Base-by-base conservation (phyloP, 2,113 vertebrate genomes). In the Tachysurus fulvidraco region DNA sequence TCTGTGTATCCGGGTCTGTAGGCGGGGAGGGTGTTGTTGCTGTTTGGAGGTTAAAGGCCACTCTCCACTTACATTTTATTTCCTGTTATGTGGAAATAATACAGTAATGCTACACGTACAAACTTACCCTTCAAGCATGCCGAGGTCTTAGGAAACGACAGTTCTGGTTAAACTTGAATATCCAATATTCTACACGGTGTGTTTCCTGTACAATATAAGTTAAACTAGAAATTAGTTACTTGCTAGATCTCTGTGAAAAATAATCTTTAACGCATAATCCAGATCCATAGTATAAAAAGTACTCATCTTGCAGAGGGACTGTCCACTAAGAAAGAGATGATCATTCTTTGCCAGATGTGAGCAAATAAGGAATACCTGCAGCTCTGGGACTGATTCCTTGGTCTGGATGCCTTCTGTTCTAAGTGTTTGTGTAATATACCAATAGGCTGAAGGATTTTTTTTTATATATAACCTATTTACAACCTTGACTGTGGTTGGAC, bases 31-130 rank as follows among this genome's bases (percentile, higher is more conserved):
- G 81, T 52, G 67, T 71, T 55, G 21, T 41, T 54, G 50, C 50
- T 52, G 12, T 52, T 19, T 67, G 0, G 21, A 12, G 71, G 59
- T 87, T 73, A 81, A 60, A 88, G 74, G 65, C 54, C 59, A 28
- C 17, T n/a, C 80, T 81, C 81, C 76, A 54, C 65, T 78, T 82
- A 84, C 85, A 89, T 85, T 85, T 87, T 83, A 86, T 88, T 88
- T 88, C 86, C 89, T 86, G 89, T 88, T 76, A 86, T 88, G 84
- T 90, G 89, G 86, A 90, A 88, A 88, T 86, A 88, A 90, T 88
- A 80, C 89, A 88, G 64, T 84, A 88, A 86, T 71, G 80, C 67
- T 65, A 55, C 83, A 83, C 2, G 14, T 76, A 89, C 74, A 86
- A 52, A 71, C 62, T 83, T 79, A 83, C 12, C 73, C 65, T 73